phyloP scores from a whole-genome alignment of 53 echinoderm and acorn worm species.

The Stichopus horrens region DNA sequence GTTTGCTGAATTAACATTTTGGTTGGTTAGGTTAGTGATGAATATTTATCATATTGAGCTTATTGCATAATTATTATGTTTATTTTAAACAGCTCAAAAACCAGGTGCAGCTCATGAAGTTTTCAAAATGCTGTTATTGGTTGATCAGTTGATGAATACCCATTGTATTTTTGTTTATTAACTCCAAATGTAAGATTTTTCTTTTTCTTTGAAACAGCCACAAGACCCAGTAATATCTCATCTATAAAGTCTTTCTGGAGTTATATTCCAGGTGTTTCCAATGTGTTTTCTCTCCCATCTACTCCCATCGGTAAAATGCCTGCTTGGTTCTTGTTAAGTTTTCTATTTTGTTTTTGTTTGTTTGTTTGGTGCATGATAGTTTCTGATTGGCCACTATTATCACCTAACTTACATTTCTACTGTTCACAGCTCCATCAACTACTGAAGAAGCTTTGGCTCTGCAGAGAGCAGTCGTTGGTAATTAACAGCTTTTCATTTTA shows the following conservation, averaged over 20 bases:
- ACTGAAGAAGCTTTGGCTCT: slow-evolving; percentile 87
- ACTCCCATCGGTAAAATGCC: slow-evolving; percentile 28
- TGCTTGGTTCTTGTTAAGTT: not conserved
- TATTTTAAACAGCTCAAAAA: too few relatives aligned
- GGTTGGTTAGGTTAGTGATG: too few relatives aligned
- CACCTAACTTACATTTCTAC: slow-evolving; percentile 21
- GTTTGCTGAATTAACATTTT: too few relatives aligned
- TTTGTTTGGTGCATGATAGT: slow-evolving; percentile 20
- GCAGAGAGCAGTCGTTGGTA: slow-evolving; percentile 92
- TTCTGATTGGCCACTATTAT: slow-evolving; percentile 29
- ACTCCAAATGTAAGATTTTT: not conserved
- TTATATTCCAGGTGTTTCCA: slow-evolving; percentile 9
- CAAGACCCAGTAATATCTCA: slow-evolving; percentile 26
- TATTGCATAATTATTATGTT: too few relatives aligned
- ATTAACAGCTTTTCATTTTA: slow-evolving; percentile 31
- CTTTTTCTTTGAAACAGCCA: slow-evolving; percentile 12
- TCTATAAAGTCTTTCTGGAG: slow-evolving; percentile 15
- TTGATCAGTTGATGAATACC: too few relatives aligned
- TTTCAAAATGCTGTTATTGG: too few relatives aligned
- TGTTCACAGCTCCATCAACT: slow-evolving; percentile 53
- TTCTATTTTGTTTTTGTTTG: too few relatives aligned
- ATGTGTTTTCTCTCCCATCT: slow-evolving; percentile 28
- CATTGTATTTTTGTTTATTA: not conserved
- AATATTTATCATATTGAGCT: too few relatives aligned
- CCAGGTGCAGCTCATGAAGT: too few relatives aligned